Base-by-base conservation (phyloP, 2,113 vertebrate genomes). In the Menidia beryllina region DNA sequence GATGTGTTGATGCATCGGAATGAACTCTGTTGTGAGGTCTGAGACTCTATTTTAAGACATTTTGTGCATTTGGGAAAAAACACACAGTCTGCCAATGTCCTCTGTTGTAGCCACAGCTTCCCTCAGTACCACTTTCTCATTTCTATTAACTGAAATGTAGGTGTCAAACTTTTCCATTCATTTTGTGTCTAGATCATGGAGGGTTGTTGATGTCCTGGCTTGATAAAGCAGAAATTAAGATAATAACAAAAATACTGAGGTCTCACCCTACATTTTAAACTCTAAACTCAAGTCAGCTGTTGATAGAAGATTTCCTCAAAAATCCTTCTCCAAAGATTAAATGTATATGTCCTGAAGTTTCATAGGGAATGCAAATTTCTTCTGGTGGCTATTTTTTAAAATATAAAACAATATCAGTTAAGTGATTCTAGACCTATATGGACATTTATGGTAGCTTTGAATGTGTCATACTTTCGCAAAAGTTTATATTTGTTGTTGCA, bases 61-160 rank as follows among this genome's bases (percentile, higher is more conserved):
- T 54, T 50, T 70, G 51, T 57, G 53, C 60, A 54, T 41, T 2
- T 14, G 24, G 21, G 63, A 72, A 9, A 49, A 26, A 55, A 26
- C 43, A 58, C 56, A 36, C 30, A 21, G 20, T 4, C 39, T 24
- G 12, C 52, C 15, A 21, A 48, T 20, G 14, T 39, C n/a, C 68
- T 51, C 55, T 25, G 27, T 60, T 45, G 26, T 58, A 56, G 41
- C 49, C 36, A 34, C 27, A 26, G 43, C 52, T 73, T 77, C 47
- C 54, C 59, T 72, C 77, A 27, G 52, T 56, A 52, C 27, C 11
- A 24, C 55, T 45, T 53, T 23, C 85, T 72, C 70, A 80, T 82
- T 81, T 65, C 65, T 55, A 85, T 85, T 84, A 75, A 76, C 60
- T 64, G 68, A 55, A 86, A 71, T 27, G 43, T n/a, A 71, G 69